Base-by-base conservation (phyloP, 2,888 invertebrate species). In the Aphidius colemani region DNA sequence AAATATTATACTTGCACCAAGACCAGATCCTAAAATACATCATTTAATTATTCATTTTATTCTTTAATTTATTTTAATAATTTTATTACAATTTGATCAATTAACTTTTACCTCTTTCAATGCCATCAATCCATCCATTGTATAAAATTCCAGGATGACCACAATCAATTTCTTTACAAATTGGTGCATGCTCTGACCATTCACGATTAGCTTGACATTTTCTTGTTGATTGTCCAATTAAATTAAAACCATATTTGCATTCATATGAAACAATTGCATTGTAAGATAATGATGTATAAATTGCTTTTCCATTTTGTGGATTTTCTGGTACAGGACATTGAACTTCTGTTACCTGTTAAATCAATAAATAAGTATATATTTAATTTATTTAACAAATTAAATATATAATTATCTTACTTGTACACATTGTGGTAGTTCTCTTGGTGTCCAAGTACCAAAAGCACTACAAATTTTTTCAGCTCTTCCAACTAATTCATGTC, bases 161-260 rank as follows among this genome's bases (percentile, higher is more conserved):
- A 83, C 98, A 99, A 85, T 98, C 95, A 76, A 99, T 97, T 86
- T 98, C 98, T 89, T 95, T 95, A 82, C 98, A 98, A 71, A 87
- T 85, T 1, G 98, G 97, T 73, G 93, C 89, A n/a, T 88, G 86
- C 46, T 96, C 98, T 30, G 94, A 92, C 98, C 98, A 99, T 78
- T 92, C 92, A 79, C 93, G 91, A 83, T 98, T 96, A 0, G 96
- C 94, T 1, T 95, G 94, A 82, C 99, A 99, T 53, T 94, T 86
- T 71, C 98, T 87, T 3, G 96, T 96, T 10, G 91, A 88, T 69
- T 95, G 93, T 0, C 98, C 98, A 7, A 94, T 88, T 67, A 98
- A 87, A 66, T 93, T 91, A 84, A 92, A 98, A 8, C 97, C 97
- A 77, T 95, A 94, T 77, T 94, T 92, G 86, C 99, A 99, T 78